Evolutionary conservation across 2,888 invertebrate species (phyloP).

Genomic region (Leucania comma): DNA sequence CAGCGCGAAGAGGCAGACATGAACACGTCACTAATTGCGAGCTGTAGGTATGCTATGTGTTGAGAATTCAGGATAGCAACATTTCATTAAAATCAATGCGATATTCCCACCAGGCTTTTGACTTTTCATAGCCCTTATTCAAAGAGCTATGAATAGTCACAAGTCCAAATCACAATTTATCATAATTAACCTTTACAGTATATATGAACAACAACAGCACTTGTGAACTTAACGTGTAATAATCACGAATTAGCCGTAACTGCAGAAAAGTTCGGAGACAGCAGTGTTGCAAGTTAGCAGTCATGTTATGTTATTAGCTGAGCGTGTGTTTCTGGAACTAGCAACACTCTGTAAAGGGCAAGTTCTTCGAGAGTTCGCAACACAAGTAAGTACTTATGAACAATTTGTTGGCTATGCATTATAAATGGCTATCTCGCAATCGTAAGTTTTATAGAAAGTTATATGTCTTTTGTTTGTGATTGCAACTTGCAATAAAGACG

Average conservation of each 20-base stretch:
- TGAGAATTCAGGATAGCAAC: neutral
- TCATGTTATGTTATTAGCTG: slow-evolving; percentile 29
- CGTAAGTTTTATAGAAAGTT: neutral
- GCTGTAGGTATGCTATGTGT: neutral
- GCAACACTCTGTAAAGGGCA: slow-evolving; percentile 26
- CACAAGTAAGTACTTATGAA: slow-evolving; percentile 5
- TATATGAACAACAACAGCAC: neutral
- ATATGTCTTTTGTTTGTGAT: slow-evolving; percentile 1
- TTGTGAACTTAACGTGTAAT: slow-evolving; percentile 32
- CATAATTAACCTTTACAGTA: neutral
- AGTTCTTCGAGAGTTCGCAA: slow-evolving; percentile 29
- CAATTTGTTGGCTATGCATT: slow-evolving; percentile 26
- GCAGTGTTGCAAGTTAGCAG: slow-evolving; percentile 28
- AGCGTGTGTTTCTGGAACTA: slow-evolving; percentile 38
- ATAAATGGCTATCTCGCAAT: neutral
- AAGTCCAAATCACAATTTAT: no score
- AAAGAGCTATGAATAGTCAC: no score
- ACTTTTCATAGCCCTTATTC: neutral
- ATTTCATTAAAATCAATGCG: neutral
- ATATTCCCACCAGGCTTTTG: neutral
- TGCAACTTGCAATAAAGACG: neutral
- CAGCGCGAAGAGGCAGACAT: no score
- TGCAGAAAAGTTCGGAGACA: slow-evolving; percentile 41
- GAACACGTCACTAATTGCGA: neutral
- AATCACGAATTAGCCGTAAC: slow-evolving; percentile 20